These are phyloP conservation scores for Enteromius unitaeniatus DNA, from an alignment of 2,797 vertebrate genomes.

Conservation along the genomic window DNA sequence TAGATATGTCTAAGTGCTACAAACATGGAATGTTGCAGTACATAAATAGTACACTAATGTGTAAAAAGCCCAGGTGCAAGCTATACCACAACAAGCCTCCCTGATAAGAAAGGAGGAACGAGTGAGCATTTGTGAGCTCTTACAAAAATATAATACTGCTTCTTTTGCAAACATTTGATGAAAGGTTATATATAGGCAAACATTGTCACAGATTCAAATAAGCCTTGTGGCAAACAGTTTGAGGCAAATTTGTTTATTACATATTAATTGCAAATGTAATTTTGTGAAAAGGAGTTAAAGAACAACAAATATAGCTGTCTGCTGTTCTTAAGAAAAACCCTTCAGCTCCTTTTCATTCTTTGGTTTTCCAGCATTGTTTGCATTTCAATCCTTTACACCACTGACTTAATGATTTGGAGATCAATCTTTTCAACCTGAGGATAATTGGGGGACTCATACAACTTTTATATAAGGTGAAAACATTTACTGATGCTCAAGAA, in stretches of 20 bases:
- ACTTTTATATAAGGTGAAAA: too few species aligned
- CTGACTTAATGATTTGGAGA: too few species aligned
- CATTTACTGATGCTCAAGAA: too few species aligned
- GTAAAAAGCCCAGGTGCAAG: conserved; percentile 19
- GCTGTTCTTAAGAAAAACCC: too few species aligned
- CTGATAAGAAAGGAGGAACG: not conserved
- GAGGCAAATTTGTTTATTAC: not conserved
- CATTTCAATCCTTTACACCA: too few species aligned
- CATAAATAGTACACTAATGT: conserved; percentile 17
- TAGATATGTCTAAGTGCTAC: not conserved
- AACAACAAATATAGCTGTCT: too few species aligned
- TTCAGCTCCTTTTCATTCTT: too few species aligned
- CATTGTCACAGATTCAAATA: not conserved
- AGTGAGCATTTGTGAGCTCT: too few species aligned
- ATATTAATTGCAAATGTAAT: not conserved
- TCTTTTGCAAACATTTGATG: not conserved
- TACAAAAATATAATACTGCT: not conserved
- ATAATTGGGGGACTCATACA: too few species aligned
- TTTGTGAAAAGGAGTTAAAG: not conserved
- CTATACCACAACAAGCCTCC: not conserved
- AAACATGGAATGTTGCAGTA: not conserved
- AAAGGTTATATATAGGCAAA: not conserved
- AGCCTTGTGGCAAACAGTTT: not conserved
- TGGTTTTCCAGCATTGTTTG: too few species aligned
- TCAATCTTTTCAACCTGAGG: too few species aligned